These are phyloP conservation scores for Trinectes maculatus DNA, from an alignment of 2,113 vertebrate species.

Conservation along the genomic window DNA sequence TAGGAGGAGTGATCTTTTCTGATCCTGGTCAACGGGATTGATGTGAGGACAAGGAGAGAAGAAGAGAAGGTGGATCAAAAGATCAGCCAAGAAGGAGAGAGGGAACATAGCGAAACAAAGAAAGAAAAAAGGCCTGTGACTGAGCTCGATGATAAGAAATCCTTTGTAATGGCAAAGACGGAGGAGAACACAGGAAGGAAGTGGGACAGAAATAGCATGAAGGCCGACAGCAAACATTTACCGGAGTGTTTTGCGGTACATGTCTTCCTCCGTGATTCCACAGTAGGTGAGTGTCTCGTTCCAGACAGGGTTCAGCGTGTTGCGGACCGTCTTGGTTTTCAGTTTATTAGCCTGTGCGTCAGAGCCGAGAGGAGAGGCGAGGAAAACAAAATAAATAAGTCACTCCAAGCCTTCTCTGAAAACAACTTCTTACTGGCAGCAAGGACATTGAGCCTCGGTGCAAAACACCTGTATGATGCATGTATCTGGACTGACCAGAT, in stretches of 20 bases:
- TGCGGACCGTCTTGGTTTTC: conserved; percentile 90
- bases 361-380: conserved; percentile 16
- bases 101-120: neutral
- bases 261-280: conserved; percentile 89
- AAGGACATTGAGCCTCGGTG: conserved; percentile 8
- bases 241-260: conserved; percentile 90
- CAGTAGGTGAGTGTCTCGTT: conserved; percentile 89
- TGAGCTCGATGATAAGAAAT: conserved; percentile 45
- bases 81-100: conserved; percentile 14
- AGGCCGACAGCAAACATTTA: conserved; percentile 54
- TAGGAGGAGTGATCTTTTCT: conserved; percentile 34
- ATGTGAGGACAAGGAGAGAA: conserved; percentile 16
- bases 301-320: conserved; percentile 90
- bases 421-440: neutral
- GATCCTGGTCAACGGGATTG: conserved; percentile 36
- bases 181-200: conserved; percentile 1
- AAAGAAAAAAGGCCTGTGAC: conserved; percentile 19
- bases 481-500: too few species aligned
- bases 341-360: conserved; percentile 87
- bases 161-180: conserved; percentile 35
- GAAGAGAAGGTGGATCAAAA: conserved; percentile 30
- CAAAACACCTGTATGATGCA: too few species aligned
- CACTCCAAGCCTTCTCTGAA: neutral
- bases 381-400: neutral
- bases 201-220: conserved; percentile 34